Evolutionary conservation across 2,113 vertebrate species (phyloP).

Genomic region (Xenopus laevis): DNA sequence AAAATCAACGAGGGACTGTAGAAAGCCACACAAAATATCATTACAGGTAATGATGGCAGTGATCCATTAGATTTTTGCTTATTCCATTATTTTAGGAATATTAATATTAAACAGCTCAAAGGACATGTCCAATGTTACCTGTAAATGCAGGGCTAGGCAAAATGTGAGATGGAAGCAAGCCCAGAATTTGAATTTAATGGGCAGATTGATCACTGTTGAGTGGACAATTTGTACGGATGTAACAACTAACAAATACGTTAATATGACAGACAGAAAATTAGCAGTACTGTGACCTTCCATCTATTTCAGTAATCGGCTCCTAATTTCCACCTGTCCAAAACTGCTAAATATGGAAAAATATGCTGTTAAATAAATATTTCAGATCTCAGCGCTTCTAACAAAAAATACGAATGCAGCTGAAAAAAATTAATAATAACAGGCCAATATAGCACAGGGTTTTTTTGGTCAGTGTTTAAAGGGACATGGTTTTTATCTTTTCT

Average conservation of each 20-base stretch:
- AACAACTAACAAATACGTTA: neutral
- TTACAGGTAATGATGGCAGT: slow-evolving; percentile 33
- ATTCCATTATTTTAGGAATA: slow-evolving; percentile 37
- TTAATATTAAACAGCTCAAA: slow-evolving; percentile 33
- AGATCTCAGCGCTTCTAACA: no score
- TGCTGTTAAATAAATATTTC: no score
- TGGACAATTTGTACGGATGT: neutral
- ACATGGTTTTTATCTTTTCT: no score
- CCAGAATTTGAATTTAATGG: slow-evolving; percentile 39
- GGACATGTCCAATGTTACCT: slow-evolving; percentile 42
- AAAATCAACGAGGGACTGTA: slow-evolving; percentile 22
- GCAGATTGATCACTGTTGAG: slow-evolving; percentile 10
- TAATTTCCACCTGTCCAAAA: no score
- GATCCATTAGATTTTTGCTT: slow-evolving; percentile 39
- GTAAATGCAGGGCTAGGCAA: slow-evolving; percentile 20
- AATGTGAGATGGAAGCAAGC: slow-evolving; percentile 38
- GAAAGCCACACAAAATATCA: slow-evolving; percentile 16
- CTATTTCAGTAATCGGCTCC: no score
- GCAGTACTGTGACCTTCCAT: neutral
- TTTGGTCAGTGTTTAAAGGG: no score
- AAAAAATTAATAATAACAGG: no score
- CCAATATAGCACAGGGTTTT: no score
- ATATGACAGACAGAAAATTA: neutral
- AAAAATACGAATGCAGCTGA: no score
- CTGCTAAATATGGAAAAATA: no score